These are phyloP conservation scores for Sarcophaga peregrina DNA, from an alignment of 1,140 invertebrate species.

Conservation along the genomic window DNA sequence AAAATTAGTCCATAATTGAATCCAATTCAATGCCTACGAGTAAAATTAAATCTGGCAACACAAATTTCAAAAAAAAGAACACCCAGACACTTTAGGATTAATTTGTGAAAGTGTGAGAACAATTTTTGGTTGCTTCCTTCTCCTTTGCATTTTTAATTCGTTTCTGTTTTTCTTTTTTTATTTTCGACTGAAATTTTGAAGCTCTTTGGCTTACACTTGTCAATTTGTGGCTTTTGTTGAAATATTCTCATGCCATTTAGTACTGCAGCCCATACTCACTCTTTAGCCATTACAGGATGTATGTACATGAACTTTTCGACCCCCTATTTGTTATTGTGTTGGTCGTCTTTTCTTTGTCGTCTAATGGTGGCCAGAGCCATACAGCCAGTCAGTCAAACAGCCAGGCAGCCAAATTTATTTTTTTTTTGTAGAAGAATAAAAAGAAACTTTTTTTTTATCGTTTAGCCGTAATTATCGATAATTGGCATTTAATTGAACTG, in stretches of 20 bases:
- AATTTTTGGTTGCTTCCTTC: no score
- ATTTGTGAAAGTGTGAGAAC: no score
- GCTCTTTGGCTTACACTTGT: constrained; percentile 48
- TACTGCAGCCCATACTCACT: neutral
- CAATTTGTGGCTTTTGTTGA: constrained; percentile 49
- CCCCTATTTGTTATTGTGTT: constrained; percentile 26
- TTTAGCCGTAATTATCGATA: constrained; percentile 41
- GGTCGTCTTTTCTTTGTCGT: neutral
- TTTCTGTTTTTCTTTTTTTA: neutral
- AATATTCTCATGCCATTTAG: constrained; percentile 34
- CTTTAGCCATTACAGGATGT: neutral
- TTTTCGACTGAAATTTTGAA: constrained; percentile 17
- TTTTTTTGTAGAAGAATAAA: neutral
- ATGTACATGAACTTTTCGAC: constrained; percentile 10
- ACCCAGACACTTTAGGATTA: no score
- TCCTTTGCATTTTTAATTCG: no score
- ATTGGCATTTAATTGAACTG: constrained; percentile 41
- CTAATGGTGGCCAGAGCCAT: neutral
- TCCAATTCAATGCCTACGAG: no score
- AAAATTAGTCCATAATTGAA: no score
- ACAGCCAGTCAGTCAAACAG: neutral
- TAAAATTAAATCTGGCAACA: no score
- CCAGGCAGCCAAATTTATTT: neutral
- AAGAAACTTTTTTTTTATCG: constrained; percentile 10
- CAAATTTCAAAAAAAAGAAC: no score